A percentile compares a stretch with the other conserved stretches of the same genome.
Evolutionary conservation across 2,888 invertebrate genomes (phyloP).

Genomic region (Cremastinae sp.): DNA sequence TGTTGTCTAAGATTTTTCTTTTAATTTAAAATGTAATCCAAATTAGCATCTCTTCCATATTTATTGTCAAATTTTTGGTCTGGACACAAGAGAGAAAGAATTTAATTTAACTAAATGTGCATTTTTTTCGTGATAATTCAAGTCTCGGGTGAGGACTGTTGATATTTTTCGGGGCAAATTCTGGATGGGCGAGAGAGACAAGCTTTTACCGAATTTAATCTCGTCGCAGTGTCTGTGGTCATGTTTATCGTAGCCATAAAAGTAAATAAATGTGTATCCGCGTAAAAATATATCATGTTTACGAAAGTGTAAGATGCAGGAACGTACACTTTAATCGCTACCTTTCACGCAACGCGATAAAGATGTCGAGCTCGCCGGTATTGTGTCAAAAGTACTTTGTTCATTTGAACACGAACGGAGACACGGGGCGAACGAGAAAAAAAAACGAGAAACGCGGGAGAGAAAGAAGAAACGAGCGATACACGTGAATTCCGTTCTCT

Average conservation of each 20-base stretch:
- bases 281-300: background rate
- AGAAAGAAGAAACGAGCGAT: constrained; percentile 19
- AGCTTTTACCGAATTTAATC: constrained; percentile 21
- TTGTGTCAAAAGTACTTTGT: constrained; percentile 43
- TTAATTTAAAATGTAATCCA: too few species aligned
- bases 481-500: background rate
- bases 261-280: constrained; percentile 2
- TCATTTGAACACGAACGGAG: constrained; percentile 32
- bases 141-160: too few species aligned
- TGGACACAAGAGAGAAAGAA: too few species aligned
- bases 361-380: constrained; percentile 19
- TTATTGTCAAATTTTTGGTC: too few species aligned
- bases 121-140: too few species aligned
- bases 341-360: constrained; percentile 57
- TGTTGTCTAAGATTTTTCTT: too few species aligned
- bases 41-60: too few species aligned
- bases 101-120: too few species aligned
- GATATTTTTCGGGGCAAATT: too few species aligned
- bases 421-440: background rate
- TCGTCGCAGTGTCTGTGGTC: constrained; percentile 30
- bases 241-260: constrained; percentile 22
- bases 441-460: constrained; percentile 5
- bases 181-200: background rate
- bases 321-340: constrained; percentile 43
- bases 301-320: constrained; percentile 27